Evolutionary conservation across 2,113 vertebrate genomes (phyloP), one percentile per base, ranked within the genome.

Genomic region (Sarotherodon lohbergeri): DNA sequence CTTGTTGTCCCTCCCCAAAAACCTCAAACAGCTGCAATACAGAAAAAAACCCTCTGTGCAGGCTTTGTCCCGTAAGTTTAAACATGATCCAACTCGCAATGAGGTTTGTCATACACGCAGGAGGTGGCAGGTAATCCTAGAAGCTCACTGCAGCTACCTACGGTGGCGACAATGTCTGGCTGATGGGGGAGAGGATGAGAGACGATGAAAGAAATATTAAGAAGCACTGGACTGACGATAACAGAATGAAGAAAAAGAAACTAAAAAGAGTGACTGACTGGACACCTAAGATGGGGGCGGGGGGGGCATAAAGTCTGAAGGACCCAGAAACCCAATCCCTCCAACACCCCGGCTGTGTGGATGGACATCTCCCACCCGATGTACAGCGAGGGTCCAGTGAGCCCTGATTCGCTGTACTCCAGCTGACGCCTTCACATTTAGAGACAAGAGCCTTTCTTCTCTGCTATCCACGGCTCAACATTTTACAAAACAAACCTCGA

Each of bases 61-160:
- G 46, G 19, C 81, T 88, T 63, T 34, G n/a, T 92, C 66, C 85
- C 80, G 63, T 34, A 80, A 57, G 79, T 80, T 89, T 81, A 57
- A 89, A 92, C 87, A 83, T 84, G 90, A 93, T 82, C 66, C 56
- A 61, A 81, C 86, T 50, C 41, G 5, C 4, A 89, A 93, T 88
- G 81, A 22, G 83, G 85, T 52, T 2, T 5, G 86, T 90, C 88
- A 39, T 50, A 81, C 24, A 43, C 8, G 68, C 82, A 89, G 90
- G 83, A 91, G 91, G 88, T 82, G 8, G 79, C 88, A 89, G 90
- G 92, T 91, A 95, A 93, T 90, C 78, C 88, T 86, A 93, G 90
- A 92, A 73, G 85, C 78, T 89, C 91, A 36, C 43, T 85, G 84
- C 83, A 83, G 84, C 86, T 46, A 78, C 39, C 63, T 36, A 48